These are phyloP conservation scores for Eretmochelys imbricata DNA, from an alignment of 2,113 vertebrate species.

Conservation along the genomic window DNA sequence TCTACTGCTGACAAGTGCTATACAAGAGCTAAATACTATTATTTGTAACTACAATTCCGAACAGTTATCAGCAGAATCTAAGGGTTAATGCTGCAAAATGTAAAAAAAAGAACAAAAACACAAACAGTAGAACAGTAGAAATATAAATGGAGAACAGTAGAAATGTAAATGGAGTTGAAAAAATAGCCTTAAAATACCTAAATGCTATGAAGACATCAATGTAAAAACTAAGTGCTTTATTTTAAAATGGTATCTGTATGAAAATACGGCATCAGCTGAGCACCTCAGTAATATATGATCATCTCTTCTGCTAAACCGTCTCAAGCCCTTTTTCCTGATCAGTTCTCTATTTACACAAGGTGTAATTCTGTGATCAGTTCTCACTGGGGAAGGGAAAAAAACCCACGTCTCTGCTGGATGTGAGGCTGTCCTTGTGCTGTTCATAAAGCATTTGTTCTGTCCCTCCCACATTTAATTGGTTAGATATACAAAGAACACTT, in stretches of 20 bases:
- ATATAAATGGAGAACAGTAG: not conserved
- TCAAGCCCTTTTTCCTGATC: not conserved
- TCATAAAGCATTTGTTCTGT: not conserved
- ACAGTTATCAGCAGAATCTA: rapidly evolving
- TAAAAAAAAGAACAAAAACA: not conserved
- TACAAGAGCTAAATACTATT: too few species aligned
- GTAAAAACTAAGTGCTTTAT: not conserved
- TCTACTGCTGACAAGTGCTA: too few species aligned
- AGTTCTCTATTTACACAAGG: not conserved
- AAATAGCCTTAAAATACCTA: not conserved
- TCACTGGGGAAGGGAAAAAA: not conserved
- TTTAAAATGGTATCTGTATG: not conserved
- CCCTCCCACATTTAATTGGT: not conserved
- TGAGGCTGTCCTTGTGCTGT: not conserved
- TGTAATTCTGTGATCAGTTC: not conserved
- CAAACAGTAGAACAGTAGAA: not conserved
- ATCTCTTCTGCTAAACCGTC: not conserved
- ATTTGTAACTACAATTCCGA: too few species aligned
- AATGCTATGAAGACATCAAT: not conserved
- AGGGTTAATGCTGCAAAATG: not conserved
- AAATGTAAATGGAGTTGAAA: not conserved
- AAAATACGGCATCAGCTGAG: not conserved
- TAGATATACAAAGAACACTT: not conserved
- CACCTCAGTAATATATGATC: not conserved
- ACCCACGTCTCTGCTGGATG: not conserved